phyloP scores from a whole-genome alignment of 2,113 vertebrate species.

The Mus musculus region GRCm39 chr9:102141501-102142000 shows the following conservation, averaged over 20 bases:
- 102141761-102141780: not conserved
- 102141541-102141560: not conserved
- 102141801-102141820: slow-evolving; percentile 23
- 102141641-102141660: not conserved
- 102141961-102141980: not conserved
- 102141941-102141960: not conserved
- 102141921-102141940: not conserved
- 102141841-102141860: not conserved
- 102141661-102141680: not conserved
- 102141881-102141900: not conserved
- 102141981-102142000: not conserved
- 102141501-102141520: slow-evolving; percentile 6
- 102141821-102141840: slow-evolving; percentile 25
- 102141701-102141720: not conserved
- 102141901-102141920: not conserved
- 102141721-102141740: not conserved
- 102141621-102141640: not conserved
- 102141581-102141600: not conserved
- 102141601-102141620: not conserved
- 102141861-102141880: not conserved
- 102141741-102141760: not conserved
- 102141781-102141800: not conserved
- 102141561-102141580: not conserved
- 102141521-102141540: not conserved
- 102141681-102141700: not conserved